Evolutionary conservation across 2,113 vertebrate species (phyloP), one percentile per base, ranked within the genome.

Genomic region (Paramormyrops kingsleyae): DNA sequence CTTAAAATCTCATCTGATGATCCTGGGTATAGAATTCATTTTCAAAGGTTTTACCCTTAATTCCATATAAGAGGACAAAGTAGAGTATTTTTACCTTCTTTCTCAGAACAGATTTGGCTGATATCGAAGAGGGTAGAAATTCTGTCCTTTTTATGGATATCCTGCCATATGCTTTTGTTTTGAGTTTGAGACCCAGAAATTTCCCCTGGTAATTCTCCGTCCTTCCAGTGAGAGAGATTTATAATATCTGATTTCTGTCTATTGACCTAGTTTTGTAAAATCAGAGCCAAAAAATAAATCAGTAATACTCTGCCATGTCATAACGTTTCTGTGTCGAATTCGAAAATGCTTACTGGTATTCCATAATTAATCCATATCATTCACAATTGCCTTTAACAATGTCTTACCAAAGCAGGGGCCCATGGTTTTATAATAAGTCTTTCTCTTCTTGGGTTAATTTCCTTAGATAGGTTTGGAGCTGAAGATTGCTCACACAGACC

Each of bases 141-240:
- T 70, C 62, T 70, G 62, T 31, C n/a, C n/a, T 70, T 70, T 70
- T 70, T 70, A 13, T 70, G 62, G 62, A 31, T 70, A 27, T 70
- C 62, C 27, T 70, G 62, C 62, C 62, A 31, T 70, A 13, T 70
- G 62, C n/a, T 70, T 70, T 70, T 70, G 62, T 70, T 70, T 70
- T 70, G 62, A 70, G 62, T 70, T 70, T 70, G 62, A 70, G n/a
- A 70, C n/a, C n/a, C n/a, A 70, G 62, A 70, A 70, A 70, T 70
- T 70, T 31, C 62, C 62, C 62, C 10, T 70, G n/a, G 62, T 70
- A 70, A 1, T 70, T 31, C n/a, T 31, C n/a, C 1, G 1, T 31
- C 10, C 62, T 70, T 70, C 10, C n/a, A 70, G 9, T 31, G n/a
- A 70, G 62, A 31, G 27, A 70, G n/a, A 70, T 70, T 70, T 70